Evolutionary conservation across 1,140 invertebrate genomes (phyloP).

Genomic region (Neotoxoptera formosana): DNA sequence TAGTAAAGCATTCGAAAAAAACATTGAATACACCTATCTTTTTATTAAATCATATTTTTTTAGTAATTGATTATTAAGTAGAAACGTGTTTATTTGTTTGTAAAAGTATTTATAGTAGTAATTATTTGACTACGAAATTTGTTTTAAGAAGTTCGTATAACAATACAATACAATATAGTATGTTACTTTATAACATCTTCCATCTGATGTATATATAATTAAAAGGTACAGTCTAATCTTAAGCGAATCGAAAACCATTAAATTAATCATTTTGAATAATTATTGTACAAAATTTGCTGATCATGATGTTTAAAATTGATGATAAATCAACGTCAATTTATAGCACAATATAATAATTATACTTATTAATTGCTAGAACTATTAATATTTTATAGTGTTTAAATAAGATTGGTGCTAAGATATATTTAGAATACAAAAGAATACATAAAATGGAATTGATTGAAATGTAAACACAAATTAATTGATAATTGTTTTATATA

Average conservation of each 20-base stretch:
- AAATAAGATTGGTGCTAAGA: neutral
- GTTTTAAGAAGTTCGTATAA: neutral
- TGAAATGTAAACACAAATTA: neutral
- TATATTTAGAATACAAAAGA: neutral
- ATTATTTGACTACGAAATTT: neutral
- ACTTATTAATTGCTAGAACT: neutral
- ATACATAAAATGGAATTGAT: neutral
- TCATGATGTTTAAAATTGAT: neutral
- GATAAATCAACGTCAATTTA: neutral
- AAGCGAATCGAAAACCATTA: neutral
- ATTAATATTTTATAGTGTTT: neutral
- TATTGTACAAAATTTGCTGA: neutral
- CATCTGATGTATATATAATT: neutral
- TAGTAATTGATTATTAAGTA: neutral
- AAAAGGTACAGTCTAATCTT: neutral
- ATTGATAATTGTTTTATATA: neutral
- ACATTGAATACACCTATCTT: neutral
- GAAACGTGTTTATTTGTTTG: neutral
- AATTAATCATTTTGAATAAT: neutral
- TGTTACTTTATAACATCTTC: neutral
- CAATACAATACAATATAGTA: neutral
- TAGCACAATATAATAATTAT: neutral
- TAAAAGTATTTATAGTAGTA: neutral
- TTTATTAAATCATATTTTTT: neutral
- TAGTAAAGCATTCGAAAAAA: neutral